These are phyloP conservation scores for Rhinichthys klamathensis DNA, from an alignment of 2,113 vertebrate genomes.

Conservation along the genomic window DNA sequence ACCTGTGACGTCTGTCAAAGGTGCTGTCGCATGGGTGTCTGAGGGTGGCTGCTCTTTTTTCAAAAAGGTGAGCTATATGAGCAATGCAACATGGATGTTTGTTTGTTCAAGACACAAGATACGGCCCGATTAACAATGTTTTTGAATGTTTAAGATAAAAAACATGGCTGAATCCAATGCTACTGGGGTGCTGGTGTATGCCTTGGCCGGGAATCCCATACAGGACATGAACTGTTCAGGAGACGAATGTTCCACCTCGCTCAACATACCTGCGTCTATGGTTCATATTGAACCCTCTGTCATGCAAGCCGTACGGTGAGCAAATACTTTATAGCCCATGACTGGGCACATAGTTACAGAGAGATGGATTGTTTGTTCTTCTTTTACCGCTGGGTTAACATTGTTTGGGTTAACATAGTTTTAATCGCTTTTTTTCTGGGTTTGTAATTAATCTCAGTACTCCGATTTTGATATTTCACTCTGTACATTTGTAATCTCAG, in stretches of 20 bases:
- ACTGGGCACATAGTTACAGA: background rate
- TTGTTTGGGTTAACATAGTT: background rate
- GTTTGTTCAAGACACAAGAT: background rate
- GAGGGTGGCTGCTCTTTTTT: slow-evolving; percentile 79
- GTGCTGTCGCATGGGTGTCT: slow-evolving; percentile 77
- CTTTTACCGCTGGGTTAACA: background rate
- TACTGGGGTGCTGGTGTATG: slow-evolving; percentile 74
- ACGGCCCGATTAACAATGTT: background rate
- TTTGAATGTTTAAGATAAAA: slow-evolving; percentile 65
- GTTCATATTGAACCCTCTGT: slow-evolving; percentile 71
- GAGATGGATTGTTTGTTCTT: background rate
- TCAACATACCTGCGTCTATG: slow-evolving; percentile 78
- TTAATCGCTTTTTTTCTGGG: background rate
- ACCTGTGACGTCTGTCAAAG: slow-evolving; percentile 53
- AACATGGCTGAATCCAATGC: slow-evolving; percentile 75
- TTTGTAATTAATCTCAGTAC: background rate
- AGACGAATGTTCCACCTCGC: slow-evolving; percentile 65
- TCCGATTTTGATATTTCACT: background rate
- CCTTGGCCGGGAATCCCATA: slow-evolving; percentile 68
- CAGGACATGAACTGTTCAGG: slow-evolving; percentile 79
- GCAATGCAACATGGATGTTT: background rate
- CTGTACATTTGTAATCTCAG: background rate
- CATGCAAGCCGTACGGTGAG: slow-evolving; percentile 67
- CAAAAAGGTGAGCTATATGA: slow-evolving; percentile 70
- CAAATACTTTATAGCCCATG: background rate